Evolutionary conservation across 2,797 vertebrate species (phyloP), one percentile per base, ranked within the genome.

Genomic region (Bradypodion pumilum): DNA sequence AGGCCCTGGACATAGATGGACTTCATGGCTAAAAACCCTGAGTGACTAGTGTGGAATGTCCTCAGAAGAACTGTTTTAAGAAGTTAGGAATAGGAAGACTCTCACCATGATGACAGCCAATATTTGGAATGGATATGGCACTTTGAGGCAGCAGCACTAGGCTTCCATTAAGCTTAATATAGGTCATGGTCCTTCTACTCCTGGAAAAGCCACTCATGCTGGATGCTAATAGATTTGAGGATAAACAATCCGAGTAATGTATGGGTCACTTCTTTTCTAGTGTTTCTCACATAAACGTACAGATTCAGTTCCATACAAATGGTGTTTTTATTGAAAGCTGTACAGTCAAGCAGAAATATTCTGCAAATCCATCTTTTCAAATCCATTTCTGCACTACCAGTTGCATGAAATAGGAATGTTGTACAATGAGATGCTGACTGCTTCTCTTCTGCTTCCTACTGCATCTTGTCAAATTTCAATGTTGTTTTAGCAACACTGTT

Each of bases 261-360:
- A 74, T 77, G 78, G 90, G 84, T 92, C 92, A 88, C 32, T 40
- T 91, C 76, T 72, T 94, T 91, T 92, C 84, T 78, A 80, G 74
- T 62, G 62, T 88, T 92, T 89, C 88, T 92, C 84, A 70, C 78
- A 82, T 87, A 88, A 90, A 91, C 88, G 88, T 85, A 85, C 83
- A 84, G 91, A 89, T 90, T 91, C 62, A 42, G 1, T 90, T 89
- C 87, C 91, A 91, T 93, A 92, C 86, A 91, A 94, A 92, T 90
- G 84, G 63, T 8, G 82, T 84, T 80, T 82, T 73, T 73, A 84
- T 63, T 90, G 86, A 87, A 88, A 63, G 3, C 70, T 92, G 88
- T 40, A 81, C 72, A 91, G 29, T 32, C 87, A 78, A 80, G 76
- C 46, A 90, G 87, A 90, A 91, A 90, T 88, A 81, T 60, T 92